Base-by-base conservation (phyloP, 1,140 invertebrate genomes). In the Danaus plexippus region DNA sequence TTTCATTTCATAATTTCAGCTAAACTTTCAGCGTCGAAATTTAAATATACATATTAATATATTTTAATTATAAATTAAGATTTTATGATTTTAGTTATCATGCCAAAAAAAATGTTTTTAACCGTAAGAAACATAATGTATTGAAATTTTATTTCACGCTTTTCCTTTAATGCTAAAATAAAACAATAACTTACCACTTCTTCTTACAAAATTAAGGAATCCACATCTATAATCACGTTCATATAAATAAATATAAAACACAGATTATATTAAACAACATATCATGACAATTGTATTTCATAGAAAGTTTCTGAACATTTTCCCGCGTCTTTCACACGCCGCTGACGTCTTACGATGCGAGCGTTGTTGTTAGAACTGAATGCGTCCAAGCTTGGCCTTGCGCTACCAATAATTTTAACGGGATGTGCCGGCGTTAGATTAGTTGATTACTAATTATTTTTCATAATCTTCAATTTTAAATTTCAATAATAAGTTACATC, bases 331-430 rank as follows among this genome's bases (percentile, higher is more conserved):
- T 54, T 57, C 10, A 63, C 55, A 61, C 64, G 50, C 42, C 52
- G 60, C 54, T 55, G 42, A 61, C 73, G 73, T 72, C 64, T 67
- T 58, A 55, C 61, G 54, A 54, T 52, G 47, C 54, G 64, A 67
- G 61, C 73, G 75, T 52, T 66, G 56, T 48, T 69, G 67, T 79
- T 69, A 64, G 60, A 58, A 79, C 78, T 79, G 78, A 72, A 59
- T 76, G 64, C 68, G 73, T 69, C 47, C 46, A 66, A 53, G 45
- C 55, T 55, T 50, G 32, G 59, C 42, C 63, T 66, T 63, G 52
- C 47, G 47, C 59, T 62, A 58, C 63, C 64, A 63, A 64, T 71
- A 57, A 66, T 57, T 47, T 69, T 74, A 74, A 74, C 71, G 69
- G 69, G 71, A 74, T 66, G 71, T 63, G 56, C 49, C 44, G 41